Evolutionary conservation across 2,888 invertebrate genomes (phyloP).

Genomic region (Encarsia formosa): DNA sequence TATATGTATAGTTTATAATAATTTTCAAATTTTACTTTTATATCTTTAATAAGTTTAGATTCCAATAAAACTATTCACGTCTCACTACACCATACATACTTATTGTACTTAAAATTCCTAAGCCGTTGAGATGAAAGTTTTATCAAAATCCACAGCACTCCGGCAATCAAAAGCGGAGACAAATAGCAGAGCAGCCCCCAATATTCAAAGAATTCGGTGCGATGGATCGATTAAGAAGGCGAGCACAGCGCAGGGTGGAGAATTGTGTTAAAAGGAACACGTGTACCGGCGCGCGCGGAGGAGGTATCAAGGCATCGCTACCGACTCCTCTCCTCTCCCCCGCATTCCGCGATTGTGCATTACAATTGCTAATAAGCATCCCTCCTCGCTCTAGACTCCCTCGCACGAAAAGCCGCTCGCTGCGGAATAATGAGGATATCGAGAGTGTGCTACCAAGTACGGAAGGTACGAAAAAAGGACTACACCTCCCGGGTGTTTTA

Average conservation of each 20-base stretch:
- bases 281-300: constrained; percentile 33
- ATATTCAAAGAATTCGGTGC: constrained; percentile 19
- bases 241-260: constrained; percentile 17
- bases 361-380: constrained; percentile 44
- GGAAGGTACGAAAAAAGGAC: constrained; percentile 4
- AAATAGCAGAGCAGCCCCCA: no score
- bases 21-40: no score
- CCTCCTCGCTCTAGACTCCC: constrained; percentile 26
- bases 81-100: no score
- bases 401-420: constrained; percentile 2
- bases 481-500: constrained; percentile 6
- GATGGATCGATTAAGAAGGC: constrained; percentile 9
- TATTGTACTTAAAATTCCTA: no score
- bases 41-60: no score
- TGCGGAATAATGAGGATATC: constrained; percentile 25
- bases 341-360: constrained; percentile 42
- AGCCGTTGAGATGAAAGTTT: no score
- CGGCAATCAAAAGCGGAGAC: no score
- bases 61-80: no score
- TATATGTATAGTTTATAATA: no score
- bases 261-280: constrained; percentile 38
- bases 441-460: constrained; percentile 12
- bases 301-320: constrained; percentile 39
- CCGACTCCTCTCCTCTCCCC: constrained; percentile 31
- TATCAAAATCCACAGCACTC: no score